Evolutionary conservation across 2,797 vertebrate genomes (phyloP), one percentile per base, ranked within the genome.

Genomic region (Naso thynnoides): DNA sequence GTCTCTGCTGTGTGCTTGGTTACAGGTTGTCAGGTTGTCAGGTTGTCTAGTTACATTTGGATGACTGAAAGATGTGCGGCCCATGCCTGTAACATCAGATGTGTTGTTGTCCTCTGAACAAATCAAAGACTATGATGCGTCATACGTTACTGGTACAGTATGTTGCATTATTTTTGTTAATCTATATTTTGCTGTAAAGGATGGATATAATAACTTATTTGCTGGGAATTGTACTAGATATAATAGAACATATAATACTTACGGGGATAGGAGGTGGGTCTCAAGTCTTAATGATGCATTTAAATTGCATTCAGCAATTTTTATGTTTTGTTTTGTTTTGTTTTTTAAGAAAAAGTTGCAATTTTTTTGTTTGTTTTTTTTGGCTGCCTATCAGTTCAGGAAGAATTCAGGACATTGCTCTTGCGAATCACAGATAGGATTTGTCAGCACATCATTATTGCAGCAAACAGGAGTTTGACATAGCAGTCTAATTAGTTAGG

Each of bases 391-490:
- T 91, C 86, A 88, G 85, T 93, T 89, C 78, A 84, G 89, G 88
- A 93, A 90, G 78, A 90, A 89, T 91, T 92, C 88, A 93, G 90
- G 92, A 92, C 91, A 89, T 92, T 86, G 84, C 89, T 91, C 71
- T 88, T 82, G 81, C 55, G 72, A 81, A 88, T 91, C 84, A 82
- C 85, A 88, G 88, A 86, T 84, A 71, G 61, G 78, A 92, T 90
- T 92, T 88, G 87, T 89, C 90, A 84, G 85, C 87, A 93, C 86
- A 91, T 91, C 89, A 84, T 96, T 95, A 94, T 94, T 83, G 94
- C 88, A 89, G 93, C 94, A 95, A 95, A 95, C 94, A 92, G 93
- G 94, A 95, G 93, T 95, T 92, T 92, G 90, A 95, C 91, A 94
- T 94, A 94, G 91, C 91, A 90, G 92, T 94, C 79, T 90, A 80